phyloP scores from a whole-genome alignment of 2,113 vertebrate species.

The Morphnarchus princeps region DNA sequence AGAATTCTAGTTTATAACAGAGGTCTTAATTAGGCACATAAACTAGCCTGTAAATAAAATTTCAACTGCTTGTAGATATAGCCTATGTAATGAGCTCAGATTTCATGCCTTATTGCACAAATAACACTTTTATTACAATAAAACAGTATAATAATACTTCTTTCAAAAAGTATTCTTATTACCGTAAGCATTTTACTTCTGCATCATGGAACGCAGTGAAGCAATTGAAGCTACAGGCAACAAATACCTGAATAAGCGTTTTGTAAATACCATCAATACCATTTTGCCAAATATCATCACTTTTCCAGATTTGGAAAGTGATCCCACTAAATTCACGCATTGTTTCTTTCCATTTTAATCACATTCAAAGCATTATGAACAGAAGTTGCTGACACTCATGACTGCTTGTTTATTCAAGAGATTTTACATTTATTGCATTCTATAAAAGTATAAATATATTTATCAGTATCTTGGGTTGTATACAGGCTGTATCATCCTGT shows the following conservation, averaged over 20 bases:
- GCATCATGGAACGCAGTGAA: background rate
- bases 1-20: background rate
- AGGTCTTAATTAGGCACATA: background rate
- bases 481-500: background rate
- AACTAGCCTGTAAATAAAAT: background rate
- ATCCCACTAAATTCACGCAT: background rate
- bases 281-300: background rate
- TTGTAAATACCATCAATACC: background rate
- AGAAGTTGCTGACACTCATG: background rate
- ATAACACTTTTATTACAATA: background rate
- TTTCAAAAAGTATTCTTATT: background rate
- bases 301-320: background rate
- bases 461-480: background rate
- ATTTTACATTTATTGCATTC: background rate
- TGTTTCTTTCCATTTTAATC: background rate
- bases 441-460: background rate
- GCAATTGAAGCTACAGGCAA: background rate
- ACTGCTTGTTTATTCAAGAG: background rate
- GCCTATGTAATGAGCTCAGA: background rate
- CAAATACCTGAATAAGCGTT: background rate
- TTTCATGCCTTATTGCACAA: slow-evolving; percentile 19
- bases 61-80: background rate
- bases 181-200: background rate
- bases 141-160: background rate
- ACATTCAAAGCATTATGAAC: background rate